Evolutionary conservation across 1,140 invertebrate genomes (phyloP), one percentile per base, ranked within the genome.

Genomic region (Dolichoris vasculosae): DNA sequence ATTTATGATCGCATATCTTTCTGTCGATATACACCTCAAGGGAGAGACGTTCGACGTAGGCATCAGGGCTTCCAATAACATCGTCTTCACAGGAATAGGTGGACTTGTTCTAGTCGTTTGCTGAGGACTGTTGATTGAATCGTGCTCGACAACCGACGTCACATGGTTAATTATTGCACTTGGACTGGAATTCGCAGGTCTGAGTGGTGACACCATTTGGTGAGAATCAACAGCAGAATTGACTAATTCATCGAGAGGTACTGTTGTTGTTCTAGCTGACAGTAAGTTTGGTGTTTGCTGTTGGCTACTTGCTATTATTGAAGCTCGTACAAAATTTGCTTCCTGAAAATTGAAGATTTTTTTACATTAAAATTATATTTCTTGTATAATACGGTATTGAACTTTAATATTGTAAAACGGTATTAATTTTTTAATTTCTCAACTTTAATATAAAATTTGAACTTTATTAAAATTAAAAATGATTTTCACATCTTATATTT

Each of bases 171-270:
- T 90, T 73, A 93, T 87, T 38, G 89, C 59, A 35, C 90, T 91
- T 26, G 91, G 88, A 89, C 90, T 94, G 0, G 90, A 84, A 55
- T 90, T 92, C 4, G 90, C 84, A 2, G 87, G 88, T 30, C 87
- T 88, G 30, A 92, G 84, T 0, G 91, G 89, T 2, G 90, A 89
- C 4, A 91, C 90, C 43, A 92, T 88, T 78, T 92, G 90, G 87
- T 90, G 95, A 35, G 89, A 87, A 46, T 95, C 95, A 17, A 94
- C 94, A 0, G 94, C 93, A 4, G 95, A 95, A 90, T 96, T 96
- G 2, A 96, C 95, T 15, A 96, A 91, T 46, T 94, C 94, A 87
- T 96, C 95, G 15, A 96, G 90, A 88, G 95, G 95, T 32, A 93
- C 94, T 6, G 94, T 93, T 84, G 94, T 91, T 48, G 93, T 91